Evolutionary conservation across 2,113 vertebrate genomes (phyloP), one percentile per base, ranked within the genome.

Genomic region (Anarrhichthys ocellatus): DNA sequence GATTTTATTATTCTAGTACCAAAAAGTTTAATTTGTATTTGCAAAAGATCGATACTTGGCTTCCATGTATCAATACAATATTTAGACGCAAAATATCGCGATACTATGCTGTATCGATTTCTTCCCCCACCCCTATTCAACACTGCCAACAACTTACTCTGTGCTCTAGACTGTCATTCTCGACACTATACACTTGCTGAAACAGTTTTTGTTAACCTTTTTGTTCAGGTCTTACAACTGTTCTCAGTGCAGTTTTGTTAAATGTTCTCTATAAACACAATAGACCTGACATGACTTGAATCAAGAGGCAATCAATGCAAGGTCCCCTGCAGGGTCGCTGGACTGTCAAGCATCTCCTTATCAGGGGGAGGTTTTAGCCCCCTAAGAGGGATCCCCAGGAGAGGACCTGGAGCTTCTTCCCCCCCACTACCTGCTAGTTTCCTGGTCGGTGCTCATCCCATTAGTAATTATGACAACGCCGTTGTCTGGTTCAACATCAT

Each of bases 401-500:
- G 63, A 80, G 9, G 27, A 70, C 56, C 40, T 24, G 38, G 36
- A 50, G 34, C n/a, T 42, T 56, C 52, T 48, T 70, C 20, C 29
- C 17, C 17, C 65, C 10, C 22, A 17, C 69, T 58, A 27, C 63
- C 36, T 87, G 22, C 27, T 24, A 36, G 32, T 29, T 11, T 58
- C 1, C 29, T 63, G 6, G 18, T 71, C 52, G 44, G 14, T 34
- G 42, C 27, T 82, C 22, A 78, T 76, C 61, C 56, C 27, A 62
- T 80, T 71, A 72, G 73, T 78, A 77, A 79, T 70, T 40, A 78
- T 67, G 83, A 44, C 50, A 20, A 40, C 1, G 18, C 24, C 62
- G 67, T 46, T 64, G 75, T 75, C n/a, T 83, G 69, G 2, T 52
- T 83, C 50, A 73, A 32, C 58, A 73, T 83, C 85, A 78, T 83